Base-by-base conservation (phyloP, 2,888 invertebrate species). In the Apodemia mormo region DNA sequence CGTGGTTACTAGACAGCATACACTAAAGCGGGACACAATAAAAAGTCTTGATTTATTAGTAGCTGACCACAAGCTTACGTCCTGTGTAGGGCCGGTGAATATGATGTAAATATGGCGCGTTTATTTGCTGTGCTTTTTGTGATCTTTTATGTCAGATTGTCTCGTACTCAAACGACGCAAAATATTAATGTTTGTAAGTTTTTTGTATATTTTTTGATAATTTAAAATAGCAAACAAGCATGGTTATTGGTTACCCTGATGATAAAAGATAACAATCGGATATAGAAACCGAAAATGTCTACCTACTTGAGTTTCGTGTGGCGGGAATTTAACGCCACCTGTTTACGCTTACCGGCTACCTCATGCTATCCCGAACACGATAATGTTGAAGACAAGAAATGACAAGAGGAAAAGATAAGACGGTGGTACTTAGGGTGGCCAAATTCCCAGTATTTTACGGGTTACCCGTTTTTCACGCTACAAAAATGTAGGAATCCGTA, bases 161-260 rank as follows among this genome's bases (percentile, higher is more conserved):
- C 80, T 52, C 72, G 82, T 70, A 85, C 89, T 43, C 96, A 96
- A 87, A 96, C 96, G 0, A 95, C 95, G 70, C 96, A 96, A 85
- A 96, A 95, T 83, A 95, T 96, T 73, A 96, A 96, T 82, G 95
- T 96, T 80, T 93, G 96, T 96, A 94, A 95, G 96, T 95, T 76
- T 66, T 67, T 14, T 61, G 22, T 69, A 37, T 22, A 67, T 61
- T 33, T 22, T 33, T 33, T 43, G 14, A 70, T 10, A 67, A 61
- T 40, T 12, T n/a, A 30, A 65, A 33, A 33, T 33, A 33, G 33
- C 33, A 33, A 2, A 33, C 4, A 33, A 33, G 4, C 4, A 33
- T 22, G 22, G 22, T 22, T 22, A 22, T 22, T 22, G 22, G 22
- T 33, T 33, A 33, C 33, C 4, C 22, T 49, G 43, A 43, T 43